These are phyloP conservation scores for Acanthochromis polyacanthus DNA, from an alignment of 2,113 vertebrate species.

Conservation along the genomic window DNA sequence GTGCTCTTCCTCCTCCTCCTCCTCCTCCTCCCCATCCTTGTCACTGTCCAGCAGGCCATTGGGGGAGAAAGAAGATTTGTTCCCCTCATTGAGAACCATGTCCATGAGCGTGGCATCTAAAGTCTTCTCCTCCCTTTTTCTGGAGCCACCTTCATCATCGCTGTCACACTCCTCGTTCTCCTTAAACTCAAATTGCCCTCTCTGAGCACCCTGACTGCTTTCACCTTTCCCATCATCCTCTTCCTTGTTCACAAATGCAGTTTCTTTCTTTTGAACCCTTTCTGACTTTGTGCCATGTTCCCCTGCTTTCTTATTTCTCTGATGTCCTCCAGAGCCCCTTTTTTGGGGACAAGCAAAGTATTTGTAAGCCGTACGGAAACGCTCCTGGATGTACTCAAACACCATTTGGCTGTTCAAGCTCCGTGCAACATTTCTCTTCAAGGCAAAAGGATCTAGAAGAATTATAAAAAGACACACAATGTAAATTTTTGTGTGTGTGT, in stretches of 20 bases:
- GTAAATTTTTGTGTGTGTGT: background rate
- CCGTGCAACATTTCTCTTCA: constrained; percentile 98
- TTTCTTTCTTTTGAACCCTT: constrained; percentile 1
- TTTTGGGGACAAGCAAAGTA: constrained; percentile 97
- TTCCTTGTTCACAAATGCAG: background rate
- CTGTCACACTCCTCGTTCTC: constrained; percentile 60
- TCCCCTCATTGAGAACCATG: constrained; percentile 58
- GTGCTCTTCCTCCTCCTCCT: constrained; percentile 12
- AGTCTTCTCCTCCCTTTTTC: constrained; percentile 44
- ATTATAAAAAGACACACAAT: background rate
- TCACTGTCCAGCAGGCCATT: constrained; percentile 82
- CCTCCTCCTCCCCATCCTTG: constrained; percentile 56
- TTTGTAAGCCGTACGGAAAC: constrained; percentile 94
- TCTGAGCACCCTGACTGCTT: background rate
- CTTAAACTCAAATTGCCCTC: constrained; percentile 19
- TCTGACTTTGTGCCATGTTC: constrained; percentile 22
- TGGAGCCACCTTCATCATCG: constrained; percentile 62
- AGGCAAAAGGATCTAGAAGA: constrained; percentile 92
- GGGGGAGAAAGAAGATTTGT: constrained; percentile 71
- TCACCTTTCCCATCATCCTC: constrained; percentile 28
- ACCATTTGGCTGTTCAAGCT: constrained; percentile 99
- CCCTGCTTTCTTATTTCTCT: constrained; percentile 26
- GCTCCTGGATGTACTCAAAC: constrained; percentile 97
- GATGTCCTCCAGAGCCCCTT: constrained; percentile 68
- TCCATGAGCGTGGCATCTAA: constrained; percentile 50